Evolutionary conservation across 2,797 vertebrate genomes (phyloP), one percentile per base, ranked within the genome.

Genomic region (Platyrinchus mystaceus): DNA sequence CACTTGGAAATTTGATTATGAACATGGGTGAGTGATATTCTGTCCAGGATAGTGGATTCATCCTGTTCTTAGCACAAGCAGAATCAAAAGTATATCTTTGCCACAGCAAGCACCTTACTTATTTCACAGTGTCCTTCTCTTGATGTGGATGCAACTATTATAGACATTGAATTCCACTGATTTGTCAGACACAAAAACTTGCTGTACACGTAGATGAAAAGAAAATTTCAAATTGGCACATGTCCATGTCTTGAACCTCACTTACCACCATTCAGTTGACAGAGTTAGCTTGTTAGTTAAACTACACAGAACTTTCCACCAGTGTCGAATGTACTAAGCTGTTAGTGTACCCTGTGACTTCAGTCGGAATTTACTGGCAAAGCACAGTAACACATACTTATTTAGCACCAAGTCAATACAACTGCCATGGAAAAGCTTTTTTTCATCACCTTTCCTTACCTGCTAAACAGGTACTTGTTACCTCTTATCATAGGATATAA

Each of bases 261-360:
- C 58, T 78, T 88, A 81, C 50, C 43, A 71, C 76, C 2, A 2
- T 22, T 78, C 39, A 24, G 77, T 78, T 88, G 83, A 93, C 74
- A 91, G 80, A 75, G 55, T 79, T 77, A 82, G 30, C 43, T 74
- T 95, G 83, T 88, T 92, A 84, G 58, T 90, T 95, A 94, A 95
- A 88, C 41, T 78, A 60, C 67, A 73, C 63, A 94, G 89, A 94
- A 84, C 59, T 93, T 93, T 84, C 55, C 56, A 90, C 56, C 32
- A 63, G 64, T 82, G 67, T 74, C 1, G 2, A 88, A 84, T 66
- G 13, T 37, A 87, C 47, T 75, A 55, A 94, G 56, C 30, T 79
- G 39, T 79, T 93, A 63, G 59, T n/a, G 41, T 44, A 23, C 36
- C 44, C 34, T 84, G 11, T 76, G 74, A 79, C 47, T 86, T 84